These are phyloP conservation scores for Pontoporia blainvillei DNA, from an alignment of 2,113 vertebrate genomes.

Conservation along the genomic window DNA sequence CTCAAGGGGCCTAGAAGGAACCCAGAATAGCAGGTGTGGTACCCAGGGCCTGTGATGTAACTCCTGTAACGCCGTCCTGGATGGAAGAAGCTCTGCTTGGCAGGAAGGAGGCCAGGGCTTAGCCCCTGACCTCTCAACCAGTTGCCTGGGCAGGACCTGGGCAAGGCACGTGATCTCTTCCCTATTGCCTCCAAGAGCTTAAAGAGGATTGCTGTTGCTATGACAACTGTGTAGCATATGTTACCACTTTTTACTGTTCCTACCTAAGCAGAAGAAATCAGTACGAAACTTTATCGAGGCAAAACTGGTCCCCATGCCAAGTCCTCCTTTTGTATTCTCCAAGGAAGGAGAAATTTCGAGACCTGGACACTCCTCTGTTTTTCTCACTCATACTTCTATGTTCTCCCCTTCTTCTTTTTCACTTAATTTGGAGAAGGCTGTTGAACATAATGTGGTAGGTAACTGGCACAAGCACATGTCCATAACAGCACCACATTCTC, in stretches of 20 bases:
- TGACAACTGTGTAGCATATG: background rate
- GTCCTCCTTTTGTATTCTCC: background rate
- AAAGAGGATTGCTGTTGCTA: background rate
- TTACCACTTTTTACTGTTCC: background rate
- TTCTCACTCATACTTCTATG: background rate
- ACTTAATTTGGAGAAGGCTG: background rate
- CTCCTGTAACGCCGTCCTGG: background rate
- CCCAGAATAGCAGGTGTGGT: background rate
- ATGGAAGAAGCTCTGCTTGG: background rate
- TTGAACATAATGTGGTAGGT: background rate
- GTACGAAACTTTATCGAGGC: background rate
- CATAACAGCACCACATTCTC: background rate
- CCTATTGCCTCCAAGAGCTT: background rate
- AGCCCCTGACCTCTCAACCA: background rate
- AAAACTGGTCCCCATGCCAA: background rate
- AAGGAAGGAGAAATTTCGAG: background rate
- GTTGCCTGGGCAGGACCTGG: background rate
- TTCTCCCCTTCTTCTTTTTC: background rate
- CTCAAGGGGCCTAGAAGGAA: too few relatives aligned
- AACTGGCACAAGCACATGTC: background rate
- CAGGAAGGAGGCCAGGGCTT: background rate
- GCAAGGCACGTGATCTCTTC: background rate
- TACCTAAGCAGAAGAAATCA: background rate
- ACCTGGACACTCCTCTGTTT: too few relatives aligned
- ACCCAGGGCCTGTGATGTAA: background rate